Conservation (phyloP, 2,888 invertebrate genomes). For the Eudasyphora cyanicolor region DNA sequence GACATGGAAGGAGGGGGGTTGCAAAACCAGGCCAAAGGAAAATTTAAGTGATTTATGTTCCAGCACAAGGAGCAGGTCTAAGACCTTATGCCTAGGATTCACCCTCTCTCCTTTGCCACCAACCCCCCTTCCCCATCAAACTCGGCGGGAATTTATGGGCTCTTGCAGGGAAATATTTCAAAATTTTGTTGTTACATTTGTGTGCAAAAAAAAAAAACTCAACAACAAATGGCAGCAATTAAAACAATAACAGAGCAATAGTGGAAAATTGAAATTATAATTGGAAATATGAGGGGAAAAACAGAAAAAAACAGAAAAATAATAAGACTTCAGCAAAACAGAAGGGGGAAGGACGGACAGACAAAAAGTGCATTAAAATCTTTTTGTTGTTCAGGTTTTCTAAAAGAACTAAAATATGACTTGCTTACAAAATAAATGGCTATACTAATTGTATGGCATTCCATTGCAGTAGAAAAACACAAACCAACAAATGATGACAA, state of each 20-base stretch:
- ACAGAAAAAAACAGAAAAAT: neutral
- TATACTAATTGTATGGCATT: too few species aligned
- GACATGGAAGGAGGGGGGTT: neutral
- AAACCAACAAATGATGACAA: too few species aligned
- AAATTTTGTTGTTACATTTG: slow-evolving; percentile 21
- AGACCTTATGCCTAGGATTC: neutral
- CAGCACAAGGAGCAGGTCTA: neutral
- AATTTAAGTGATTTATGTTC: slow-evolving; percentile 17
- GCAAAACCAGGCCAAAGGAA: slow-evolving; percentile 8
- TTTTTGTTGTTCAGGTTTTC: too few species aligned
- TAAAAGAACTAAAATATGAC: too few species aligned
- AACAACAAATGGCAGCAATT: slow-evolving; percentile 37
- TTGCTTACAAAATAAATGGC: too few species aligned
- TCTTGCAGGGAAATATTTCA: slow-evolving; percentile 53
- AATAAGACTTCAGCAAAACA: neutral
- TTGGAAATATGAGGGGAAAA: slow-evolving; percentile 31
- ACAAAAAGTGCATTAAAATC: too few species aligned
- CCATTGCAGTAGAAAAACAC: too few species aligned
- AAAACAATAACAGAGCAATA: slow-evolving; percentile 24
- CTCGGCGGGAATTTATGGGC: slow-evolving; percentile 40
- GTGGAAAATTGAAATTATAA: slow-evolving; percentile 39
- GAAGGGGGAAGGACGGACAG: neutral
- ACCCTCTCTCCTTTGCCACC: neutral
- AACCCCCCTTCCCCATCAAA: neutral
- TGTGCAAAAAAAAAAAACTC: neutral